Evolutionary conservation across 2,797 vertebrate genomes (phyloP).

Genomic region (Eleutherodactylus coqui): DNA sequence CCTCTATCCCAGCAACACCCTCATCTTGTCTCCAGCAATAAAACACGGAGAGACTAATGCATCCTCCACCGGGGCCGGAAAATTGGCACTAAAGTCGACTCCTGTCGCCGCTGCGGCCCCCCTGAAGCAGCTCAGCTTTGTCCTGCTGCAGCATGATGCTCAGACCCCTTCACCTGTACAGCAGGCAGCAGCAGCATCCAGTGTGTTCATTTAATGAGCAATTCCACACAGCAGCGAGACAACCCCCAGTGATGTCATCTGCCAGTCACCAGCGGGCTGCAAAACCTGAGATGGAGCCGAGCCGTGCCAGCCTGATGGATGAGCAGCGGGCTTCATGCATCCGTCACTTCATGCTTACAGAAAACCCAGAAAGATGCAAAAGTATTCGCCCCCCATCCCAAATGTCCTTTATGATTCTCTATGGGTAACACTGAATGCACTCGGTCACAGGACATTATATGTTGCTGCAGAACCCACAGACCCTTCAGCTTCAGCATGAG

Average conservation of each 20-base stretch:
- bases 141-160: constrained; percentile 42
- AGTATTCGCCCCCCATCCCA: no score
- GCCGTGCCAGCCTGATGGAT: no score
- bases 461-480: no score
- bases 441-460: no score
- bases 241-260: constrained; percentile 59
- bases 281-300: constrained; percentile 45
- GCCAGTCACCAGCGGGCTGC: constrained; percentile 48
- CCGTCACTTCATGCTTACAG: no score
- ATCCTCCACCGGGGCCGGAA: not conserved
- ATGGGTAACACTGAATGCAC: no score
- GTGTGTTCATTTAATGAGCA: constrained; percentile 4
- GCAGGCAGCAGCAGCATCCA: not conserved
- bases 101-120: not conserved
- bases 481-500: no score
- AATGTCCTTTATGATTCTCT: no score
- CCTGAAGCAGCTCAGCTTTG: not conserved
- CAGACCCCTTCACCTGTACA: not conserved
- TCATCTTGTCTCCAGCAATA: constrained; percentile 39
- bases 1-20: constrained; percentile 63
- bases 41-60: not conserved
- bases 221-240: constrained; percentile 11
- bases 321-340: no score
- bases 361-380: no score
- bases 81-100: not conserved